Evolutionary conservation across 2,113 vertebrate genomes (phyloP).

Genomic region (Oncorhynchus masou): DNA sequence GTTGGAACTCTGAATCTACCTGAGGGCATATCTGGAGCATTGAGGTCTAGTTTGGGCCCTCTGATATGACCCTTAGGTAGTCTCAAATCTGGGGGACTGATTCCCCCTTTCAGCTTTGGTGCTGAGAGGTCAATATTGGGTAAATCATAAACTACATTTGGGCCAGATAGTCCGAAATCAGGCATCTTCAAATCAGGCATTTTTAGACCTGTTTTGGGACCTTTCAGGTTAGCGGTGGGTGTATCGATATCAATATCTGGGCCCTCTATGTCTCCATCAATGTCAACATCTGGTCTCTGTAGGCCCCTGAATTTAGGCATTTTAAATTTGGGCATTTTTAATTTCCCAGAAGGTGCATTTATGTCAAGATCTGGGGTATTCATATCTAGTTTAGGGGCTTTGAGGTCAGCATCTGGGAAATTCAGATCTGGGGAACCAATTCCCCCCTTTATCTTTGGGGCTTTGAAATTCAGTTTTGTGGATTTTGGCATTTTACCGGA

Average conservation of each 20-base stretch:
- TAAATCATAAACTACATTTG: background rate
- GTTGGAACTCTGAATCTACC: constrained; percentile 47
- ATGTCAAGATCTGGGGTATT: constrained; percentile 11
- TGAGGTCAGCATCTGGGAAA: constrained; percentile 5
- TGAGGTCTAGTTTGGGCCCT: constrained; percentile 21
- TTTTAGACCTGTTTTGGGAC: constrained; percentile 27
- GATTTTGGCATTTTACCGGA: too few species aligned
- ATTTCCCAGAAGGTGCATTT: background rate
- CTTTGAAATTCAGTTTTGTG: too few species aligned
- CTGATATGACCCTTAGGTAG: constrained; percentile 12
- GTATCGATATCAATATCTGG: background rate
- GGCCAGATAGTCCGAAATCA: constrained; percentile 9
- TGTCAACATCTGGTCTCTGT: background rate
- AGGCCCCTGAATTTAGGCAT: background rate
- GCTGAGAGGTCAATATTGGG: background rate
- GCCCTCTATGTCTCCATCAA: background rate
- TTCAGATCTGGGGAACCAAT: background rate
- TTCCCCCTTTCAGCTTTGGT: background rate
- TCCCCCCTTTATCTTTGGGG: too few species aligned
- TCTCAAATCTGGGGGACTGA: background rate
- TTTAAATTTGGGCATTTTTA: constrained; percentile 16
- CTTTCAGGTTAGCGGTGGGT: constrained; percentile 38
- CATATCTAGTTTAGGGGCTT: constrained; percentile 3
- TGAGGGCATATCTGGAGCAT: constrained; percentile 42
- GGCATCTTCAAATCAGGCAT: constrained; percentile 19